Evolutionary conservation across 2,797 vertebrate species (phyloP).

Genomic region (Danio choprae): DNA sequence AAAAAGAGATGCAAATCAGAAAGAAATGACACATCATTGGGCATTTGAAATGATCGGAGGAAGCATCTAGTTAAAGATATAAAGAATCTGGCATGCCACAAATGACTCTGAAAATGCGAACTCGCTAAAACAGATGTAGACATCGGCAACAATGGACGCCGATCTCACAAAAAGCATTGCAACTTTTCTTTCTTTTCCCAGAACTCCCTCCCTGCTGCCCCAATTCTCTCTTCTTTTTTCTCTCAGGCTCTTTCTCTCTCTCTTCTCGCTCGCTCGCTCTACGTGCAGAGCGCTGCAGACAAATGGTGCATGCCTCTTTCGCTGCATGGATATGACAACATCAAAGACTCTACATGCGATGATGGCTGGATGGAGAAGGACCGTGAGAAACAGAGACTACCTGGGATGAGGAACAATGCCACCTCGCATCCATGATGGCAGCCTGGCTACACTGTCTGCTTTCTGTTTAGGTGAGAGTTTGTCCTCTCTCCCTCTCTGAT

Average conservation of each 20-base stretch:
- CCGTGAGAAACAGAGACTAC: constrained; percentile 85
- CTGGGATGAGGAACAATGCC: constrained; percentile 92
- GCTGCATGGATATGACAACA: constrained; percentile 60
- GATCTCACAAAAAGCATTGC: constrained; percentile 44
- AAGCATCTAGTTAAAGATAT: neutral
- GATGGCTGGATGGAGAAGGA: constrained; percentile 80
- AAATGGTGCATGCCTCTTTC: constrained; percentile 60
- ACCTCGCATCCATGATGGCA: constrained; percentile 89
- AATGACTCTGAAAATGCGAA: neutral
- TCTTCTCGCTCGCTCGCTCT: constrained; percentile 26
- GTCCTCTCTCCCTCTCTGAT: constrained; percentile 56
- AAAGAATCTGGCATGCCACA: constrained; percentile 5
- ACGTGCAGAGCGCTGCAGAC: constrained; percentile 56
- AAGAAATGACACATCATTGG: constrained; percentile 12
- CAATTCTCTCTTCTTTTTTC: constrained; percentile 38
- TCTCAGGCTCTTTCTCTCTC: constrained; percentile 18
- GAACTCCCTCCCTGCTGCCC: constrained; percentile 54
- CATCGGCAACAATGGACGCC: neutral
- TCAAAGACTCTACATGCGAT: constrained; percentile 81
- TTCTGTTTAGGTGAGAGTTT: constrained; percentile 52
- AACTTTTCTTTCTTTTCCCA: constrained; percentile 57
- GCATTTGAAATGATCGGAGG: neutral
- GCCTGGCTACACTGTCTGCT: constrained; percentile 89
- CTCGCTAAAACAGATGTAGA: neutral
- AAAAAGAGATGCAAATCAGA: constrained; percentile 9